These are phyloP conservation scores for Apamea epomidion DNA, from an alignment of 2,888 invertebrate species.

Conservation along the genomic window DNA sequence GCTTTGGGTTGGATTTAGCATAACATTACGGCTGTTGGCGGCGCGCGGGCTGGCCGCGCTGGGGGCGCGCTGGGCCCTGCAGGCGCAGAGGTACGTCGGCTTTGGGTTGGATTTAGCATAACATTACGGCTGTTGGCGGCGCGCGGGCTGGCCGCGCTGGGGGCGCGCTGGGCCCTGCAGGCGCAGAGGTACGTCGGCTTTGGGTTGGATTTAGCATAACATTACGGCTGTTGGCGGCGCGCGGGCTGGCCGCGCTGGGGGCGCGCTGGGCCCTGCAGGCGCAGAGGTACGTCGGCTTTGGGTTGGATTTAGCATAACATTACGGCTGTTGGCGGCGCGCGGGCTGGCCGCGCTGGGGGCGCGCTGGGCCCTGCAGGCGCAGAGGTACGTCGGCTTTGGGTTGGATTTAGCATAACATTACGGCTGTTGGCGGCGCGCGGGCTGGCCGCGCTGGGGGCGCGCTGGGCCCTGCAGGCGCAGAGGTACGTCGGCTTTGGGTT, in stretches of 20 bases:
- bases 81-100: constrained; percentile 93
- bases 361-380: constrained; percentile 97
- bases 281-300: constrained; percentile 90
- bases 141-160: constrained; percentile 95
- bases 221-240: constrained; percentile 90
- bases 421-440: constrained; percentile 93
- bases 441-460: constrained; percentile 96
- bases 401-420: neutral
- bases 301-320: neutral
- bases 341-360: constrained; percentile 97
- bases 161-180: constrained; percentile 97
- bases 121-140: constrained; percentile 88
- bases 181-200: constrained; percentile 92
- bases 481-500: constrained; percentile 86
- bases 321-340: constrained; percentile 91
- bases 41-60: constrained; percentile 96
- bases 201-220: neutral
- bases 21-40: constrained; percentile 71
- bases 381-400: constrained; percentile 88
- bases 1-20: neutral
- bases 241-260: constrained; percentile 96
- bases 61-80: constrained; percentile 97
- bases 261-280: constrained; percentile 98
- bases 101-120: neutral
- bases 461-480: constrained; percentile 97